These are phyloP conservation scores for Lysandra bellargus DNA, from an alignment of 2,888 invertebrate genomes.

Conservation along the genomic window DNA sequence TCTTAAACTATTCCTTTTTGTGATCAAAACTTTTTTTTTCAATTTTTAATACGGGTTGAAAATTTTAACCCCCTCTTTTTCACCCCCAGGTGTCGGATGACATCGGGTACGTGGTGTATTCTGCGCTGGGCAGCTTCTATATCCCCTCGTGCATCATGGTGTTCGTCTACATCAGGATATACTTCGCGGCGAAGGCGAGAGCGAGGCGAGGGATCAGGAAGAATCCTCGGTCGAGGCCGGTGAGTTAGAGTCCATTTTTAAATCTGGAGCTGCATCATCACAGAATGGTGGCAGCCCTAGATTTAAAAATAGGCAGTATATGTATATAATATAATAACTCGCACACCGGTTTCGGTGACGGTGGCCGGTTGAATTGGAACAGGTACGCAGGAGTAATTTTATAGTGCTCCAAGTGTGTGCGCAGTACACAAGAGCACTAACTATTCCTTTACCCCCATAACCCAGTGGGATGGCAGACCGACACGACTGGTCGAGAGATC, in stretches of 20 bases:
- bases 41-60: background rate
- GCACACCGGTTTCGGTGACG: too few species aligned
- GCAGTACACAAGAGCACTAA: too few species aligned
- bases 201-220: constrained; percentile 93
- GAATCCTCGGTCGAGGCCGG: constrained; percentile 83
- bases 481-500: too few species aligned
- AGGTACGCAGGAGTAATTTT: too few species aligned
- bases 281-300: too few species aligned
- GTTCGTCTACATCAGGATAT: constrained; percentile 99
- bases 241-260: constrained; percentile 45
- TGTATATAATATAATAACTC: too few species aligned
- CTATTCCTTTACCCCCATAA: too few species aligned
- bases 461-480: too few species aligned
- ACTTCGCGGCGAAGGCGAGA: constrained; percentile 95
- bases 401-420: too few species aligned
- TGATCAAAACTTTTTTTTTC: background rate
- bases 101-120: constrained; percentile 98
- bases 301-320: too few species aligned
- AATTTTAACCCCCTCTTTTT: constrained; percentile 31
- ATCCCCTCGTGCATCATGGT: constrained; percentile 99
- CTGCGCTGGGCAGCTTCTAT: constrained; percentile 98
- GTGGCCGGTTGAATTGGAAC: too few species aligned
- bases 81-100: constrained; percentile 92
- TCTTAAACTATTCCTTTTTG: background rate
- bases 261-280: too few species aligned